Evolutionary conservation across 2,113 vertebrate species (phyloP), one percentile per base, ranked within the genome.

Genomic region (Tretioscincus oriximinensis): DNA sequence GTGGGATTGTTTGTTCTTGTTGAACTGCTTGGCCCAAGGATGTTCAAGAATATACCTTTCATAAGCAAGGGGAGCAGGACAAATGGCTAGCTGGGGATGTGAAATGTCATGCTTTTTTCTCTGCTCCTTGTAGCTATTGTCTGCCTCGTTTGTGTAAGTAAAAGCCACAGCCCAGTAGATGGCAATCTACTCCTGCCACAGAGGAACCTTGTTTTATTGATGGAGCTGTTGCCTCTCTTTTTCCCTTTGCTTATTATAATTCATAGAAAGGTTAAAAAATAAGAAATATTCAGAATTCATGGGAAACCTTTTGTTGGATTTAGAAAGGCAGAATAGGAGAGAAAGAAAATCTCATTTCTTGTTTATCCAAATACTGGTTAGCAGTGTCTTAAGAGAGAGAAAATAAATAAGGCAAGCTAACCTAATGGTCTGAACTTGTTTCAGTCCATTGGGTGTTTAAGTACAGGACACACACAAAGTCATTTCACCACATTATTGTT

Each of bases 261-360:
- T 94, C 90, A 90, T 88, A 90, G 92, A 86, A 89, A 94, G 84
- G 85, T 82, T 76, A 82, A 76, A 70, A 76, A 81, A 76, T 86
- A 88, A 88, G 89, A 89, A 90, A 92, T 90, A 82, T 88, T 87
- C 91, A 86, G 83, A 91, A 91, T 92, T 93, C 22, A 90, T 86
- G 88, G 91, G 90, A 92, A 94, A 93, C 88, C 91, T 94, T 58
- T 95, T 95, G 93, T 95, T 94, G 92, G 84, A 61, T 84, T 90
- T 88, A 92, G 89, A 94, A 90, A 88, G 73, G 90, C 85, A 91
- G 77, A 84, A 81, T 90, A 88, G 81, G 16, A 86, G 87, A 84
- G 84, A 85, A 83, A 47, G 88, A 92, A 91, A 90, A 18, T 77
- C 20, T 77, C 85, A 84, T 82, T 87, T 86, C 73, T 90, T 66